These are phyloP conservation scores for Mesorhabditis spiculigera DNA, from an alignment of 2,888 invertebrate species.

Conservation along the genomic window DNA sequence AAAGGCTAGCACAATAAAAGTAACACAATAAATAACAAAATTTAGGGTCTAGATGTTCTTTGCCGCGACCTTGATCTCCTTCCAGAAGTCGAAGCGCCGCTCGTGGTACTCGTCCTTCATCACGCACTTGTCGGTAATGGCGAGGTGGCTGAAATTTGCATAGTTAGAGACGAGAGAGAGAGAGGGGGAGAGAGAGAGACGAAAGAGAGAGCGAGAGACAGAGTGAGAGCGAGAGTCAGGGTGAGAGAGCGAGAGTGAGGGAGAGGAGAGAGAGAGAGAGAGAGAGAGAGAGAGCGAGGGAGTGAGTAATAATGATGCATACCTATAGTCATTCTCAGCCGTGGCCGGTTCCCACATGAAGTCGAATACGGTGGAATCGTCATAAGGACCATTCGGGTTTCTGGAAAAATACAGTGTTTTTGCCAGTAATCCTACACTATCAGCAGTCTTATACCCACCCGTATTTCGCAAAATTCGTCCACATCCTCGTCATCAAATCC, in stretches of 20 bases:
- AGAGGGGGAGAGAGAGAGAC: no score
- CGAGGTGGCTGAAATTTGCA: constrained; percentile 24
- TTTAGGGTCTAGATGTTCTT: constrained; percentile 20
- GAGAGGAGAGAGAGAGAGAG: no score
- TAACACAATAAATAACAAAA: no score
- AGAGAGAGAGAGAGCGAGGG: no score
- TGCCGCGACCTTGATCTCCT: constrained; percentile 22
- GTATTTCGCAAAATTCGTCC: constrained; percentile 54
- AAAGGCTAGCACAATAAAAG: no score
- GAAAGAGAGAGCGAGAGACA: no score
- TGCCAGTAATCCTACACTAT: no score
- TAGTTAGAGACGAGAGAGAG: no score
- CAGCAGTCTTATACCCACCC: constrained; percentile 32
- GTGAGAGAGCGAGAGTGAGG: no score
- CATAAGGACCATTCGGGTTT: constrained; percentile 50
- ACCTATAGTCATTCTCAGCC: constrained; percentile 24
- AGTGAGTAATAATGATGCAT: no score
- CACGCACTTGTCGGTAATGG: constrained; percentile 35
- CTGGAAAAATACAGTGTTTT: no score
- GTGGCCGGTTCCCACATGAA: constrained; percentile 46
- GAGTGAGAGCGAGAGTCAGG: no score
- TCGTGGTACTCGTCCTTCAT: constrained; percentile 36
- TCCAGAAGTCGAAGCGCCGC: constrained; percentile 41
- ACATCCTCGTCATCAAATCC: constrained; percentile 46
- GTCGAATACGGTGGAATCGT: constrained; percentile 40